A percentile compares a stretch with the other conserved stretches of the same genome.
phyloP scores from a whole-genome alignment of 2,113 vertebrate species.

The Emberiza fucata region DNA sequence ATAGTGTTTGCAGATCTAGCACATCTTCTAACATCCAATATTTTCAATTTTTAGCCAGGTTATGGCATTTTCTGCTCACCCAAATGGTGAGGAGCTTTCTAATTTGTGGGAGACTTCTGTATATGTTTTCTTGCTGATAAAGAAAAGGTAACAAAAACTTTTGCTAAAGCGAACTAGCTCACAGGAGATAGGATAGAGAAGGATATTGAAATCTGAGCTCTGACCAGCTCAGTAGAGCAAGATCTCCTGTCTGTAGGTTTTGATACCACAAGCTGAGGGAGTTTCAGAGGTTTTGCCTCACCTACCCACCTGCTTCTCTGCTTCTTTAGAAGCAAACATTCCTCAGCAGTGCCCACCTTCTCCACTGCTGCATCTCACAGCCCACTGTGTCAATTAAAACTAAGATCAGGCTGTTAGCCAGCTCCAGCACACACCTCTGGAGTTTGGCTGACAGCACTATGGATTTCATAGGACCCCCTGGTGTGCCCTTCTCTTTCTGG shows the following conservation, averaged over 20 bases:
- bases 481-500: neutral
- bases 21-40: neutral
- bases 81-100: neutral
- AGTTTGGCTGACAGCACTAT: neutral
- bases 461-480: neutral
- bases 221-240: neutral
- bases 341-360: neutral
- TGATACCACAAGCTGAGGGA: neutral
- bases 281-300: neutral
- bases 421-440: neutral
- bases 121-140: neutral
- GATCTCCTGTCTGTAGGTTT: neutral
- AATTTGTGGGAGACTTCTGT: neutral
- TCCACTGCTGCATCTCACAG: neutral
- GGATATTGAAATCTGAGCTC: neutral
- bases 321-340: neutral
- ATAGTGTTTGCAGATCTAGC: neutral
- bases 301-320: fast-evolving
- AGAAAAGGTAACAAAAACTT: neutral
- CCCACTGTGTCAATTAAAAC: neutral
- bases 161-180: neutral
- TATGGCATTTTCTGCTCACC: neutral
- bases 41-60: neutral
- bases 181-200: neutral
- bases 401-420: neutral